Base-by-base conservation (phyloP, 2,113 vertebrate genomes). In the Sardina pilchardus region DNA sequence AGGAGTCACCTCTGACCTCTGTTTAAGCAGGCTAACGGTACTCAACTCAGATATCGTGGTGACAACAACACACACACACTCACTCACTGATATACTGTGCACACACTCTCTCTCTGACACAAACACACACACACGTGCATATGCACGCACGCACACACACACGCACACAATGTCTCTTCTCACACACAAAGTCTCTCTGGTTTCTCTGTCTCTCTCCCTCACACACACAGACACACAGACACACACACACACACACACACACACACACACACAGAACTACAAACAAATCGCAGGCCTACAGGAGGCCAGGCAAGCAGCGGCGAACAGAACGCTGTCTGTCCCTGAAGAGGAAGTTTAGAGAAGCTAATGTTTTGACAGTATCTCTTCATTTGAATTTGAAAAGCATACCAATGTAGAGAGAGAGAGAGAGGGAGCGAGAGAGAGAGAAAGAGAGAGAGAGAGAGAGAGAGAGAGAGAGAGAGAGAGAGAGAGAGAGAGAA, bases 381-480 rank as follows among this genome's bases (percentile, higher is more conserved):
- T 78, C 75, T 84, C n/a, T 17, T 16, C 59, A 82, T 87, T 84
- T 82, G 83, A 87, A 87, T 82, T 81, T 87, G 83, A 87, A 87
- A 87, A 84, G 80, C 86, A 82, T 48, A 53, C 19, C 45, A 82
- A 48, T 17, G 56, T 82, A 75, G 45, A 56, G 75, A 78, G 48
- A 39, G 26, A 67, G n/a, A n/a, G n/a, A n/a, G n/a, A n/a, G n/a
- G 19, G 21, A 50, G 48, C 3, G 48, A 42, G 39, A 42, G n/a
- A n/a, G n/a, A 75, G 45, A 56, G 75, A 78, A 39, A 39, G 26
- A 75, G 45, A 56, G 75, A 78, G 48, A 39, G 26, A 75, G 45
- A 56, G 75, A 78, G 48, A 39, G 26, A 75, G 45, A 56, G 75
- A 78, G 48, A 39, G 26, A 75, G 45, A 56, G 75, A 78, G 48